Base-by-base conservation (phyloP, 2,888 invertebrate species). In the Noctua comes region DNA sequence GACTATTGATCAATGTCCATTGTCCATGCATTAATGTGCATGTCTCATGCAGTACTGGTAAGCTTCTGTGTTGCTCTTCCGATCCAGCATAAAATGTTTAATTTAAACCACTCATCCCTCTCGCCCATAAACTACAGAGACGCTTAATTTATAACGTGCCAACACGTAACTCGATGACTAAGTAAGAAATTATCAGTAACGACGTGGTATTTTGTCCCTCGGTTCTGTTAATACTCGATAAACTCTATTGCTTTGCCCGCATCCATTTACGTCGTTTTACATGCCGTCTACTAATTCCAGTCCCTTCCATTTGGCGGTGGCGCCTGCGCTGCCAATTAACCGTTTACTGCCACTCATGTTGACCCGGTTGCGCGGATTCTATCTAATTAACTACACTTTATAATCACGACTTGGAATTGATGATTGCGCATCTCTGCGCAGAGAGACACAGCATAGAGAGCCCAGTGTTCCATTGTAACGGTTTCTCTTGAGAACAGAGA, bases 321-420 rank as follows among this genome's bases (percentile, higher is more conserved):
- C 93, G 93, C 91, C 91, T 91, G 89, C 85, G 79, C 81, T 80
- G 86, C 88, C 92, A 92, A 93, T 93, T 92, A 93, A 91, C 89
- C 88, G 91, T 92, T 93, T 90, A 93, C 91, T 91, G 89, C 91
- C 92, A 93, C 92, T 93, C 91, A 88, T 84, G 88, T 88, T 93
- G 93, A 92, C 92, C 92, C 88, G 90, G 85, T 92, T 93, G 88
- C 86, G 83, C 82, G 82, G 88, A 91, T 91, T 90, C 89, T 88
- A 84, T 87, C 85, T 89, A 91, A 89, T 85, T 84, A 84, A 80
- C 81, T 77, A 85, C 80, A 78, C 70, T 86, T 83, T 73, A 82
- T 84, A 82, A 83, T 86, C 82, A 81, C 79, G 70, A 80, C 51
- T 77, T 65, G 13, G 76, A 83, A 70, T 68, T 80, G 78, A 82